A percentile compares a stretch with the other conserved stretches of the same genome.
Conservation (phyloP, 2,888 invertebrate genomes). For the Willowsia nigromaculata region DNA sequence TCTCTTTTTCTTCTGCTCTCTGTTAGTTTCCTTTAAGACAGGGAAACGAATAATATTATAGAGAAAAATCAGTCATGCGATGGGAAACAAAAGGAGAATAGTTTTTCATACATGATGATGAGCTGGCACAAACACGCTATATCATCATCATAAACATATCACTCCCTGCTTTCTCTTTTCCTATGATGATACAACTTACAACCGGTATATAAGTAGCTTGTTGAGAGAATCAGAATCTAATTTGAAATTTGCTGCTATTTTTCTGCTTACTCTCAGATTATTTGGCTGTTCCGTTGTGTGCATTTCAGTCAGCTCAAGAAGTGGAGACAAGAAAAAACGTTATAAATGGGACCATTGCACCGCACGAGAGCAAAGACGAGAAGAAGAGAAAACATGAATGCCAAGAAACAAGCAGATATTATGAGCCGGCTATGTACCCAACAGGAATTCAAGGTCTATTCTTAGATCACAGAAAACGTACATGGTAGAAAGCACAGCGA, state of each 20-base stretch:
- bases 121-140: background rate
- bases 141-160: background rate
- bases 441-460: slow-evolving; percentile 22
- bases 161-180: background rate
- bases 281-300: background rate
- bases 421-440: background rate
- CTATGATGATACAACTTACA: background rate
- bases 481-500: background rate
- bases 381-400: background rate
- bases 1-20: background rate
- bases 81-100: background rate
- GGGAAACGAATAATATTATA: background rate
- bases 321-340: background rate
- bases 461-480: background rate
- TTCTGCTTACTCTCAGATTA: background rate
- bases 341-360: slow-evolving; percentile 50
- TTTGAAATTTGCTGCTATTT: background rate
- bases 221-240: slow-evolving; percentile 7
- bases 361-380: background rate
- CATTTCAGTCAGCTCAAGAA: background rate
- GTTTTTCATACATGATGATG: background rate
- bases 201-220: too few relatives aligned
- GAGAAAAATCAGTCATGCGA: slow-evolving; percentile 44
- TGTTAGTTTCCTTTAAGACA: background rate
- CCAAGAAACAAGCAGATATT: background rate